Base-by-base conservation (phyloP, 1,140 invertebrate genomes). In the Scylla paramamosain region DNA sequence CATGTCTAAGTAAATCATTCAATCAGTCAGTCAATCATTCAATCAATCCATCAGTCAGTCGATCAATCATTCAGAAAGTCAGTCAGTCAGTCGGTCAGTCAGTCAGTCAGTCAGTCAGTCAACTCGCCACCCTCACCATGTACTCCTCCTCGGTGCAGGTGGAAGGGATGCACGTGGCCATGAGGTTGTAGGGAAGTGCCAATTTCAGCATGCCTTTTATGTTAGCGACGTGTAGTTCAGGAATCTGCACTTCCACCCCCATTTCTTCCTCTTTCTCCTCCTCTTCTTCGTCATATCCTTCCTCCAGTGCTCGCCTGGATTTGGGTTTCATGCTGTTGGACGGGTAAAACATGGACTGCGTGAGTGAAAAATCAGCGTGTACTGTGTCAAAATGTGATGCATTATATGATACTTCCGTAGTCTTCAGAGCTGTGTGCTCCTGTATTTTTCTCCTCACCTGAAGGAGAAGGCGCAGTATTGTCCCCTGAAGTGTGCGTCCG, bases 381-480 rank as follows among this genome's bases (percentile, higher is more conserved):
- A 39, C 6, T 39, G 39, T 39, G 6, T 39, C 39, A 39, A 39
- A 2, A 39, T 39, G 39, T 39, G 39, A 39, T 39, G 6, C 25
- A 77, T 77, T 67, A 14, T 67, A 10, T 67, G 59, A 67, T 3
- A 67, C 7, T 25, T 67, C 20, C 20, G 67, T n/a, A 77, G 4
- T 7, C n/a, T 77, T 20, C 48, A n/a, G 6, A 39, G 1, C 39
- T 2, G 6, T 39, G 39, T 39, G 1, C 52, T 59, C 52, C 52
- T 20, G 25, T 39, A 20, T 89, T 89, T 7, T 25, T n/a, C 31
- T 46, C n/a, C 92, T 31, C 31, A 93, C 92, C 14, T 52, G n/a
- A 59, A 31, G 20, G 83, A 28, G n/a, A 93, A 29, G 10, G 52
- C 10, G 92, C 92, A 93, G 92, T 93, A 93, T 48, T 87, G 77